Percentiles rank a stretch among this genome's conserved stretches.
Evolutionary conservation across 2,797 vertebrate genomes (phyloP).

Genomic region (Paramormyrops hopkinsi): DNA sequence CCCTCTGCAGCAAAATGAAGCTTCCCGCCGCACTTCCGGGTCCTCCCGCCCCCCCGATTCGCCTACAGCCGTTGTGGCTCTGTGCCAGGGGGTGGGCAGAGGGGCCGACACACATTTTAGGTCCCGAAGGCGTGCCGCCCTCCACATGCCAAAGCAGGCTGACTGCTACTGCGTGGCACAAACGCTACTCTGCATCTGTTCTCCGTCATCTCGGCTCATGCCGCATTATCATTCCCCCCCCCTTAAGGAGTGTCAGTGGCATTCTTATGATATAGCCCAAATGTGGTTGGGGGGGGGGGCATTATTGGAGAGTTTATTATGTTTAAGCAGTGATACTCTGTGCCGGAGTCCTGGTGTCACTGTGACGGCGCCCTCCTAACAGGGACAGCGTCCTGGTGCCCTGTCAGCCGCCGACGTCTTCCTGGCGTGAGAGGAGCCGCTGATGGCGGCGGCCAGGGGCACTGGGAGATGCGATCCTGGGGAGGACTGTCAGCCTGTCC

Average conservation of each 20-base stretch:
- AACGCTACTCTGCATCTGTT: slow-evolving; percentile 11
- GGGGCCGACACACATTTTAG: neutral
- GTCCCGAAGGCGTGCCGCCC: neutral
- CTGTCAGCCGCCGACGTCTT: neutral
- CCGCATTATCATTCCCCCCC: no score
- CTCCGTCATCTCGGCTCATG: neutral
- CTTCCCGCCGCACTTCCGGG: neutral
- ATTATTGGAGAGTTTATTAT: neutral
- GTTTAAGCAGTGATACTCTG: neutral
- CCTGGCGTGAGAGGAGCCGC: neutral
- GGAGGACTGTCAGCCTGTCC: neutral
- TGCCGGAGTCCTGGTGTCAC: neutral
- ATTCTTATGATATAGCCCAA: neutral
- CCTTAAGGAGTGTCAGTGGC: neutral
- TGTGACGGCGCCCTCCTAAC: neutral
- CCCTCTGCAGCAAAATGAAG: neutral
- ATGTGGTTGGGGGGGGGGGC: neutral
- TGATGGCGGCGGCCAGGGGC: neutral
- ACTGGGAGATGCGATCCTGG: neutral
- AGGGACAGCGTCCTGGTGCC: neutral
- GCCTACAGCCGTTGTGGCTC: neutral
- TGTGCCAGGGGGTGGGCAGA: neutral
- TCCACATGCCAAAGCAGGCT: neutral
- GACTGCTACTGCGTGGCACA: neutral
- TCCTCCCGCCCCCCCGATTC: no score